Percentiles rank a stretch among this genome's conserved stretches.
Evolutionary conservation across 1,140 invertebrate species (phyloP).

Genomic region (Anadara kagoshimensis): DNA sequence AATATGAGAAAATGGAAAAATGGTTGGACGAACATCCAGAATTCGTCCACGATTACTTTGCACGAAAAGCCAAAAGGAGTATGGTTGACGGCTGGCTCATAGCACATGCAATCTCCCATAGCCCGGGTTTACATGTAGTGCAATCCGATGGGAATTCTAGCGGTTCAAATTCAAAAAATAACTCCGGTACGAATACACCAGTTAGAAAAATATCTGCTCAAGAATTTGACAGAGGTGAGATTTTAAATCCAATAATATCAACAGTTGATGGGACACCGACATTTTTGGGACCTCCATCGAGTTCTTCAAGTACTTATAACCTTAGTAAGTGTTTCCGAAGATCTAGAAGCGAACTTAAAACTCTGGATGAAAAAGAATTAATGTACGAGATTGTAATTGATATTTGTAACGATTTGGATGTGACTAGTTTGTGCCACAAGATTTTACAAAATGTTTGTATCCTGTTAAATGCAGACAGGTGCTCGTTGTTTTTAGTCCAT

Average conservation of each 20-base stretch:
- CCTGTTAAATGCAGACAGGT: conserved; percentile 91
- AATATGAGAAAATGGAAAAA: conserved; percentile 67
- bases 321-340: conserved; percentile 50
- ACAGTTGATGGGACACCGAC: conserved; percentile 91
- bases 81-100: conserved; percentile 92
- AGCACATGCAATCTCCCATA: conserved; percentile 84
- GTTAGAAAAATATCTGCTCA: conserved; percentile 96
- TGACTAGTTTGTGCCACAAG: conserved; percentile 94
- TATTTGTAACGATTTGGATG: conserved; percentile 96
- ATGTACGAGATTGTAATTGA: conserved; percentile 98
- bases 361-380: conserved; percentile 93
- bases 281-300: conserved; percentile 79
- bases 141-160: conserved; percentile 74
- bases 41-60: conserved; percentile 95
- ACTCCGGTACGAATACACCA: conserved; percentile 77
- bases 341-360: conserved; percentile 85
- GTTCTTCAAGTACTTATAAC: conserved; percentile 46
- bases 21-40: conserved; percentile 98
- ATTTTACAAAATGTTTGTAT: conserved; percentile 96
- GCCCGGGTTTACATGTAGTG: conserved; percentile 69
- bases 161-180: conserved; percentile 69
- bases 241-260: conserved; percentile 92
- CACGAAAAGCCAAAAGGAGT: conserved; percentile 93
- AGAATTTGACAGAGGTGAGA: conserved; percentile 93
- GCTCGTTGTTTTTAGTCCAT: conserved; percentile 94